These are phyloP conservation scores for Aeoliscus strigatus DNA, from an alignment of 2,797 vertebrate species.

Conservation along the genomic window DNA sequence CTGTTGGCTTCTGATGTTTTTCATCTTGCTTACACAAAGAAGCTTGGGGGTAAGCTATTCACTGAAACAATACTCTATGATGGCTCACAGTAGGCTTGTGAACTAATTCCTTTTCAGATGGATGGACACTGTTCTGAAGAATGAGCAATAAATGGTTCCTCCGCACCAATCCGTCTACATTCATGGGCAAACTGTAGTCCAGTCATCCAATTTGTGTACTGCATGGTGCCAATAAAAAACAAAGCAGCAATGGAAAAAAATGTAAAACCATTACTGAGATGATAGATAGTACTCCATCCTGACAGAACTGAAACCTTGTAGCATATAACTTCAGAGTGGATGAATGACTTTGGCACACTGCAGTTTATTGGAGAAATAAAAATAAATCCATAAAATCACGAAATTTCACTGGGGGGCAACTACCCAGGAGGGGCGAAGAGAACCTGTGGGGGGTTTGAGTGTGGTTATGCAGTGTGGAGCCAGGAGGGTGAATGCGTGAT, in stretches of 20 bases:
- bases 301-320: too few species aligned
- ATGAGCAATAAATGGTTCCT: conserved; percentile 48
- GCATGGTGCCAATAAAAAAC: conserved; percentile 21
- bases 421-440: too few species aligned
- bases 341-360: too few species aligned
- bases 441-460: too few species aligned
- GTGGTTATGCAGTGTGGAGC: too few species aligned
- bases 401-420: too few species aligned
- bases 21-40: conserved; percentile 61
- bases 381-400: too few species aligned
- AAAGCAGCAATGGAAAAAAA: conserved; percentile 15
- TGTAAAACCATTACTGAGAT: too few species aligned
- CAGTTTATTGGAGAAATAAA: too few species aligned
- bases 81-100: conserved; percentile 64
- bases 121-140: conserved; percentile 49
- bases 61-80: conserved; percentile 68
- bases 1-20: conserved; percentile 54
- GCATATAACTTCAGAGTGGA: too few species aligned
- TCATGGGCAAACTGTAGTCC: conserved; percentile 28
- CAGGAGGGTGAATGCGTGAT: too few species aligned
- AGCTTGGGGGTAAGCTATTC: conserved; percentile 59
- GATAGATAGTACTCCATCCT: too few species aligned
- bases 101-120: conserved; percentile 67
- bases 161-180: conserved; percentile 48
- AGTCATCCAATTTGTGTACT: conserved; percentile 17